Conservation (phyloP, 2,888 invertebrate species). For the Aquatica leii region DNA sequence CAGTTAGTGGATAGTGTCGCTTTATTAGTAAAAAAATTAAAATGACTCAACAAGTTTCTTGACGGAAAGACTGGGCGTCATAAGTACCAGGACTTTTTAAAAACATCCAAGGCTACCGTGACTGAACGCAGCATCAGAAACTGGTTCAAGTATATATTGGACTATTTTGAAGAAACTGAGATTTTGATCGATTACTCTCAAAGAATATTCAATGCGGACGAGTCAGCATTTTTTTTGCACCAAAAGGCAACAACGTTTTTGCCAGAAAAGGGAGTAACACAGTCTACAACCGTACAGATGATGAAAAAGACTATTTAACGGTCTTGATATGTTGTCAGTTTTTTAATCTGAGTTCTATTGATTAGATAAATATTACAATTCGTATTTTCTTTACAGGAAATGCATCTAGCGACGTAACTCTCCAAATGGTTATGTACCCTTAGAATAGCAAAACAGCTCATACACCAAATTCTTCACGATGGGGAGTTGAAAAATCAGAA, state of each 20-base stretch:
- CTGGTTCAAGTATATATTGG: constrained; percentile 46
- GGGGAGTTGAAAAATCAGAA: too few relatives aligned
- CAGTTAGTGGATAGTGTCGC: not conserved
- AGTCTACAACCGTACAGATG: not conserved
- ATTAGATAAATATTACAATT: too few relatives aligned
- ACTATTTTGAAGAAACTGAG: constrained; percentile 36
- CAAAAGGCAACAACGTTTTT: not conserved
- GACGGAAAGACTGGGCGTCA: not conserved
- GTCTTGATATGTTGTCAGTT: too few relatives aligned
- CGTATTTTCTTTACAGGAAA: too few relatives aligned
- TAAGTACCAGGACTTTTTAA: not conserved
- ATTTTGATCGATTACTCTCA: too few relatives aligned
- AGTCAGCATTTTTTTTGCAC: not conserved
- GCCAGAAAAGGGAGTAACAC: constrained; percentile 2
- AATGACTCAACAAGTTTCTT: not conserved
- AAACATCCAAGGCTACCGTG: not conserved
- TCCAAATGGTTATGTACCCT: too few relatives aligned
- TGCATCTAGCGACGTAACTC: too few relatives aligned
- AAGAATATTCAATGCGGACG: constrained; percentile 7
- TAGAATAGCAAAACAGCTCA: too few relatives aligned
- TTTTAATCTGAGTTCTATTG: too few relatives aligned
- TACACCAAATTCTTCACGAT: too few relatives aligned
- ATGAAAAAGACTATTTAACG: constrained; percentile 17
- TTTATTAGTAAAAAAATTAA: not conserved
- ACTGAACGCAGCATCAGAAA: not conserved